These are phyloP conservation scores for Epinotia ramella DNA, from an alignment of 2,888 invertebrate genomes.

Conservation along the genomic window DNA sequence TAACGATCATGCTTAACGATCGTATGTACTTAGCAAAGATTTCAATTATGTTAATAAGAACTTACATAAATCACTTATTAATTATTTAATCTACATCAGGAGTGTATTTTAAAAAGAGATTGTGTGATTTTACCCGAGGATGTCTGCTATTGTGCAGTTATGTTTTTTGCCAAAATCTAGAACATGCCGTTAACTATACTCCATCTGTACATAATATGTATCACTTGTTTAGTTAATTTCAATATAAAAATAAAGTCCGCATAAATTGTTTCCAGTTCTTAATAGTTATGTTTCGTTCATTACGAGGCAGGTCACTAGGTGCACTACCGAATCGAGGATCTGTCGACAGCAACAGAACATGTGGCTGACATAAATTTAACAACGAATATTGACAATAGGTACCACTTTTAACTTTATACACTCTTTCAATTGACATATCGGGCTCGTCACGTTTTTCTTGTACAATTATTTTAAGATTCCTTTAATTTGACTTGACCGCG, in stretches of 20 bases:
- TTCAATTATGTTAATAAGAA: not conserved
- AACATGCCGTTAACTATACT: no score
- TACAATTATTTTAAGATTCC: slow-evolving; percentile 73
- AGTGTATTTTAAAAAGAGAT: not conserved
- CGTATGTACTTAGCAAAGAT: not conserved
- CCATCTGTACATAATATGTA: no score
- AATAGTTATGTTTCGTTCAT: not conserved
- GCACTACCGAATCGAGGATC: not conserved
- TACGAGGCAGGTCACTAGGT: not conserved
- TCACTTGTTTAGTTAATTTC: no score
- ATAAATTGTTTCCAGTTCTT: not conserved
- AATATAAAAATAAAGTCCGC: no score
- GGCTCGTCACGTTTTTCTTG: slow-evolving; percentile 77
- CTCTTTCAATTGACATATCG: slow-evolving; percentile 82
- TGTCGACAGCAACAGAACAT: not conserved
- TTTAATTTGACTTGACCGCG: slow-evolving; percentile 64
- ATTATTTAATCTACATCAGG: not conserved
- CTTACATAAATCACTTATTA: not conserved
- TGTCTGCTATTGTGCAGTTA: not conserved
- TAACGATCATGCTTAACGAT: not conserved
- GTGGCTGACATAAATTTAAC: slow-evolving; percentile 53
- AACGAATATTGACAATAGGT: slow-evolving; percentile 66
- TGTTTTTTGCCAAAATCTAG: no score
- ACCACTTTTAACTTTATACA: slow-evolving; percentile 76
- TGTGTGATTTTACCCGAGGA: not conserved